Evolutionary conservation across 2,797 vertebrate species (phyloP).

Genomic region (Florisuga fusca): DNA sequence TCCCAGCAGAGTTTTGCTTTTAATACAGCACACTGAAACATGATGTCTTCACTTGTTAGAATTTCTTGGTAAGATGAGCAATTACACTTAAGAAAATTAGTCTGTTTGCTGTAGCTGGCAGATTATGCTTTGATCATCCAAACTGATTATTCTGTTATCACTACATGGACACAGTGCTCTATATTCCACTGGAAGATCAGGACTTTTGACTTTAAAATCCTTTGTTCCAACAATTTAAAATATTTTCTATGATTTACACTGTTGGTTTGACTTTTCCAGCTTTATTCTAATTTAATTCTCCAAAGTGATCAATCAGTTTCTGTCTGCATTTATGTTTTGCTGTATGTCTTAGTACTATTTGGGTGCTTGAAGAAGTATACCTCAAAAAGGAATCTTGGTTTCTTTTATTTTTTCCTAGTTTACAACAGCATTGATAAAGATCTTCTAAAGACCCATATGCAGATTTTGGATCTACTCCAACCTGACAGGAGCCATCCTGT

Average conservation of each 20-base stretch:
- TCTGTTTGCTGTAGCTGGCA: neutral
- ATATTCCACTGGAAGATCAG: neutral
- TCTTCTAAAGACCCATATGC: neutral
- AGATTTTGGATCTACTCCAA: neutral
- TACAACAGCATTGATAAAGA: neutral
- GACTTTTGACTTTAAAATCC: neutral
- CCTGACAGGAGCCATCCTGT: neutral
- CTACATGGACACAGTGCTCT: neutral
- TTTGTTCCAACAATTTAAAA: neutral
- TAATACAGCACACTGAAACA: constrained; percentile 4
- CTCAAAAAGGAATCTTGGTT: neutral
- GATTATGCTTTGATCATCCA: neutral
- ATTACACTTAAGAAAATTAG: neutral
- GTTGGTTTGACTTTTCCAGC: neutral
- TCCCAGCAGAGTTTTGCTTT: neutral
- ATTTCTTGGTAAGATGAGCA: neutral
- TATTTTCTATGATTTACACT: neutral
- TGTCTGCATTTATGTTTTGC: neutral
- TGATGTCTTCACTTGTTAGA: neutral
- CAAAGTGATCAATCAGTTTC: neutral
- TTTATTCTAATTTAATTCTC: neutral
- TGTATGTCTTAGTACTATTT: neutral
- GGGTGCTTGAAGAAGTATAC: neutral
- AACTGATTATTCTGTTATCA: neutral
- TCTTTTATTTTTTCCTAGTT: neutral